Evolutionary conservation across 2,797 vertebrate genomes (phyloP), one percentile per base, ranked within the genome.

Genomic region (Distichodus sexfasciatus): DNA sequence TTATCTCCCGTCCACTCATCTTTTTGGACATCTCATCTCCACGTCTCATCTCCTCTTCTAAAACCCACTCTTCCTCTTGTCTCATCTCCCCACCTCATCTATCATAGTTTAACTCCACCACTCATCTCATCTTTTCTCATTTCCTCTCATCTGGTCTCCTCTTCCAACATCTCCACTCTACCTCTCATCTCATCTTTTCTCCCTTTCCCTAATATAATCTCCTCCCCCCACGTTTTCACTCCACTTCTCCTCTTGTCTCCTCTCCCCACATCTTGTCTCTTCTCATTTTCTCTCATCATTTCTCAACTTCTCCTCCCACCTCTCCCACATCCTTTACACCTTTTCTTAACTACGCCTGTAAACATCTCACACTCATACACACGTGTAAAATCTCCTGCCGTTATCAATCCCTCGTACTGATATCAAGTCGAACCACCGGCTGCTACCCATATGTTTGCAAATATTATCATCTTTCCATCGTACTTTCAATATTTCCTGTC

Each of bases 381-480:
- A 12, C 4, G 9, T 11, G 3, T 21, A 17, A 11, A 9, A 46
- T 59, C 14, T 53, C 26, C 6, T 9, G 40, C 26, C 36, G 21
- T 50, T n/a, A 9, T 17, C 29, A 26, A 11, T 44, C 44, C 11
- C n/a, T 7, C 6, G 12, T 15, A 33, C 48, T 7, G 33, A 21
- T 47, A 62, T n/a, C n/a, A n/a, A n/a, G n/a, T n/a, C n/a, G 31
- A 43, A 11, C 23, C 21, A 17, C 0, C 17, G 7, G 29, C 50
- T 53, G 17, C 47, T 40, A 14, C 63, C 36, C n/a, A n/a, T 23
- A 59, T 28, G 51, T 11, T 36, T 65, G 26, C 35, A 72, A 72
- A 72, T 60, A 66, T 51, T 66, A 61, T 44, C 36, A 59, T 59
- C 54, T 59, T 38, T 64, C 10, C 14, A 26, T 17, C 28, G 33